Base-by-base conservation (phyloP, 2,113 vertebrate genomes). In the Gobio gobio region DNA sequence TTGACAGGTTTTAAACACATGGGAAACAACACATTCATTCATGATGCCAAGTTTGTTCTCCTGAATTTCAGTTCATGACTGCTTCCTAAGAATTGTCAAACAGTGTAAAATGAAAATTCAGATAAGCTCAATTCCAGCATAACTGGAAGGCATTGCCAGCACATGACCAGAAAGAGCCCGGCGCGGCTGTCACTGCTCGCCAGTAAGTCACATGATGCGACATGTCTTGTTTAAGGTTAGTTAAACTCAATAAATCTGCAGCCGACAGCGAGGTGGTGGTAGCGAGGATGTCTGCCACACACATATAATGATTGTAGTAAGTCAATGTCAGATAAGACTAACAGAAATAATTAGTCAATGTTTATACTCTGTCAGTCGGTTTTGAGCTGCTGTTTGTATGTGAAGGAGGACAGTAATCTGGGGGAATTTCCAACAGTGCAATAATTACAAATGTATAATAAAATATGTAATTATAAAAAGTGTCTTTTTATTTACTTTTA, bases 311-410 rank as follows among this genome's bases (percentile, higher is more conserved):
- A 73, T 75, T 72, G 24, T 5, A 68, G 78, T 24, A 24, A 74
- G 54, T 83, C 76, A 81, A 76, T 51, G 73, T 33, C 79, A 73
- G 79, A 82, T 86, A 88, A 83, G 68, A 51, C 59, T 73, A 80
- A 83, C 80, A 73, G 45, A 29, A 45, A 18, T 74, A 85, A 88
- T 83, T 79, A 85, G 58, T 77, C 45, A 81, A 70, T 56, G 54
- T 78, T 83, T 74, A 83, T 54, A 40, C 33, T 59, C 10, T 18
- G 54, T n/a, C 24, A 22, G 43, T 26, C 9, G 3, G 45, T 54
- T 33, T 22, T 22, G 49, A 33, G 40, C n/a, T 76, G 10, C n/a
- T 43, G 51, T 47, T 49, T 64, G 33, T 36, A 64, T 45, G 36
- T 63, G 26, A 40, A 68, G 47, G 70, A 45, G 66, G 40, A 84